Conservation (phyloP, 2,888 invertebrate genomes). For the Corythucha ciliata region DNA sequence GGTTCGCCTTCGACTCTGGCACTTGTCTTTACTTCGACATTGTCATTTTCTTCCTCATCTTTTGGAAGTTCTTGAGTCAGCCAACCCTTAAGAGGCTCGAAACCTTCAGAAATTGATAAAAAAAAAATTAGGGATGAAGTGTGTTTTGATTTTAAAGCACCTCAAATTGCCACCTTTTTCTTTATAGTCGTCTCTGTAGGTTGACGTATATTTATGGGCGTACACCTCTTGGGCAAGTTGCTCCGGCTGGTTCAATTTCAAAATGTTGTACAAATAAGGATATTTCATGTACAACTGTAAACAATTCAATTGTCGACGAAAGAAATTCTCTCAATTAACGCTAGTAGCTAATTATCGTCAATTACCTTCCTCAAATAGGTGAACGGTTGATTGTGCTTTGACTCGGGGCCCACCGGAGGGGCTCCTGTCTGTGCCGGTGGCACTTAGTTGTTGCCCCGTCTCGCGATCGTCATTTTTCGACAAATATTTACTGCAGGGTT, state of each 20-base stretch:
- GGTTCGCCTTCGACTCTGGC: no score
- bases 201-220: constrained; percentile 25
- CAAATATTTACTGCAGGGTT: no score
- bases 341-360: background rate
- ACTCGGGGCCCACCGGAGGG: constrained; percentile 22
- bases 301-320: background rate
- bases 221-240: constrained; percentile 27
- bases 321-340: background rate
- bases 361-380: constrained; percentile 27
- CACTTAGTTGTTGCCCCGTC: no score
- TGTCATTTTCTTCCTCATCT: no score
- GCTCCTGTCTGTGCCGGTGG: constrained; percentile 24
- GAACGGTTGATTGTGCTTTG: constrained; percentile 26
- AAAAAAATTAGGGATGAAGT: background rate
- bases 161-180: constrained; percentile 21
- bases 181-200: constrained; percentile 26
- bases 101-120: constrained; percentile 14
- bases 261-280: constrained; percentile 27
- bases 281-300: constrained; percentile 27
- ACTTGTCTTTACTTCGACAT: no score
- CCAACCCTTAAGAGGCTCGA: constrained; percentile 15
- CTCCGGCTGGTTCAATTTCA: constrained; percentile 27
- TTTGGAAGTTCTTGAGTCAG: constrained; percentile 10
- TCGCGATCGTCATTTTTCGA: no score
- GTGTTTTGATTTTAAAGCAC: background rate